Evolutionary conservation across 2,113 vertebrate species (phyloP).

Genomic region (Megaceryle torquata): DNA sequence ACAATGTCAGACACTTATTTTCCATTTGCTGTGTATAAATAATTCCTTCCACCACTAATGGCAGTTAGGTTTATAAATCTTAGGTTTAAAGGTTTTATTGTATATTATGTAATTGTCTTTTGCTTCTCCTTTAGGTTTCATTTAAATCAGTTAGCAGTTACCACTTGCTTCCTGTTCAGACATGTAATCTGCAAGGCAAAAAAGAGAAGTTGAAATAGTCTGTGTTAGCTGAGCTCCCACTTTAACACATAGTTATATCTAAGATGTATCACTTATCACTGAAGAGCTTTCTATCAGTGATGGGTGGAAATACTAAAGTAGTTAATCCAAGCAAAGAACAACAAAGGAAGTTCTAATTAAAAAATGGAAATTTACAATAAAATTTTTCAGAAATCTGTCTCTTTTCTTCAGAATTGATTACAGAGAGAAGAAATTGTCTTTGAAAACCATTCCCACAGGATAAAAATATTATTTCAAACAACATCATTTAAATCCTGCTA

Average conservation of each 20-base stretch:
- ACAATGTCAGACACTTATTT: background rate
- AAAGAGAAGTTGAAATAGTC: background rate
- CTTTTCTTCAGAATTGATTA: background rate
- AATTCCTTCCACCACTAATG: background rate
- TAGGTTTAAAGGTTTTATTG: background rate
- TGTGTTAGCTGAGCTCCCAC: background rate
- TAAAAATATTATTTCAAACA: background rate
- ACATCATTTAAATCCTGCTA: background rate
- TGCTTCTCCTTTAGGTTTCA: background rate
- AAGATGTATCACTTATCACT: background rate
- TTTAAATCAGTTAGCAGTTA: background rate
- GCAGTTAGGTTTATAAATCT: background rate
- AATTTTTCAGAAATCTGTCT: background rate
- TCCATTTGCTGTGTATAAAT: background rate
- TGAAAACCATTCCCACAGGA: background rate
- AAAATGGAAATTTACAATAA: background rate
- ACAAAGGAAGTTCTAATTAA: background rate
- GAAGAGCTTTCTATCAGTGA: background rate
- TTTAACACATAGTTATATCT: background rate
- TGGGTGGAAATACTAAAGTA: background rate
- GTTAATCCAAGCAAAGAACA: background rate
- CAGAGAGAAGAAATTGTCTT: background rate
- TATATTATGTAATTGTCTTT: background rate
- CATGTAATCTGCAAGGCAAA: background rate
- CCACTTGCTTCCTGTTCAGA: background rate